A percentile compares a stretch with the other conserved stretches of the same genome.
Evolutionary conservation across 2,888 invertebrate genomes (phyloP).

Genomic region (Scaeva pyrastri): DNA sequence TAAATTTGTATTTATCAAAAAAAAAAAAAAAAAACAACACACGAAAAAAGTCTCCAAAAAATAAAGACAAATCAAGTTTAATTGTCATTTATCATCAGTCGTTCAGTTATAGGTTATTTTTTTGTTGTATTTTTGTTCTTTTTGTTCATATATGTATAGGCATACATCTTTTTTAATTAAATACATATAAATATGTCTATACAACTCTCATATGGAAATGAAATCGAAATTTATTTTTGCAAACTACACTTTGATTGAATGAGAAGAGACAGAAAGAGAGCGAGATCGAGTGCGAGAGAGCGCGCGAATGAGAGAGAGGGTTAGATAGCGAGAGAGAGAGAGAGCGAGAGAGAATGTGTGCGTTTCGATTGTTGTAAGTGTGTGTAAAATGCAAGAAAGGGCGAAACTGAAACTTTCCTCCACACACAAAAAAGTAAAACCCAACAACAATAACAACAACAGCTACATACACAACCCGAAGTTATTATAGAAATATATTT

Average conservation of each 20-base stretch:
- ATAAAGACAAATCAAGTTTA: slow-evolving; percentile 37
- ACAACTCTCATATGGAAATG: slow-evolving; percentile 66
- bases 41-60: slow-evolving; percentile 36
- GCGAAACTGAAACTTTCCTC: slow-evolving; percentile 31
- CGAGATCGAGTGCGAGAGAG: neutral
- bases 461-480: slow-evolving; percentile 39
- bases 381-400: slow-evolving; percentile 21
- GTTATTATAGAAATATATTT: slow-evolving; percentile 13
- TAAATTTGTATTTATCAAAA: slow-evolving; percentile 11
- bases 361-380: neutral
- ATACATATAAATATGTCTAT: slow-evolving; percentile 43
- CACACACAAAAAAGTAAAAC: slow-evolving; percentile 3
- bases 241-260: slow-evolving; percentile 54
- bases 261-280: neutral
- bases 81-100: slow-evolving; percentile 66
- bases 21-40: slow-evolving; percentile 25
- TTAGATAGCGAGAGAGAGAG: neutral
- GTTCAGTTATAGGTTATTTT: slow-evolving; percentile 36
- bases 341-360: neutral
- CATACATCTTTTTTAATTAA: slow-evolving; percentile 21
- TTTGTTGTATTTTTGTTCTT: neutral
- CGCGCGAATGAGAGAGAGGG: neutral
- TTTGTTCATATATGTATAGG: too few relatives aligned
- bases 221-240: slow-evolving; percentile 71
- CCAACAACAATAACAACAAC: slow-evolving; percentile 22